A percentile compares a stretch with the other conserved stretches of the same genome.
Conservation (phyloP, 2,888 invertebrate species). For the Drosophila affinis region DNA sequence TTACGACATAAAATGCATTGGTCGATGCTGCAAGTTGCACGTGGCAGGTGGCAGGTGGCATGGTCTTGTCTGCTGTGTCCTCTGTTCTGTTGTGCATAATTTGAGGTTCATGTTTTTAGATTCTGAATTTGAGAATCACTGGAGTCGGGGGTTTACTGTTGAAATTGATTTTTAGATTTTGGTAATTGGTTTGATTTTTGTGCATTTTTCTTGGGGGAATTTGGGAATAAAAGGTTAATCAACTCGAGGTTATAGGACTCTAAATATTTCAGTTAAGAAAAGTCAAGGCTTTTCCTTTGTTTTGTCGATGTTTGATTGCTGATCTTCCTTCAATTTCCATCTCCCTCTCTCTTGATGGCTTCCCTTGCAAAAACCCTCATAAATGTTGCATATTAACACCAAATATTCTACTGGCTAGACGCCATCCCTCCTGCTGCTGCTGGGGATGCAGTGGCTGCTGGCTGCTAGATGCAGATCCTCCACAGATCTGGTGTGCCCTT, state of each 20-base stretch:
- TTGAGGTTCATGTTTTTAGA: constrained; percentile 45
- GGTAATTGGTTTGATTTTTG: neutral
- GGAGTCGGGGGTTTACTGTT: neutral
- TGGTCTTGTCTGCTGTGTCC: constrained; percentile 1
- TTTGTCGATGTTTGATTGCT: neutral
- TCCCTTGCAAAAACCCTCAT: neutral
- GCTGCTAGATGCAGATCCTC: neutral
- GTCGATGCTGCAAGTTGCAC: constrained; percentile 5
- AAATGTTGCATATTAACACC: constrained; percentile 11
- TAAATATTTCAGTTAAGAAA: neutral
- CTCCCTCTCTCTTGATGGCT: neutral
- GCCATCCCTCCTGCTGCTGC: constrained; percentile 9
- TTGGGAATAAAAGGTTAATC: neutral
- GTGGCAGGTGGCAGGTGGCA: constrained; percentile 4
- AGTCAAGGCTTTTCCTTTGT: no score
- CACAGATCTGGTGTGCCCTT: constrained; percentile 30
- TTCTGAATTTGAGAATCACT: constrained; percentile 57
- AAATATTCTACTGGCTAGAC: constrained; percentile 1
- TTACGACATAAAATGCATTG: constrained; percentile 48
- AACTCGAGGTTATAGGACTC: neutral
- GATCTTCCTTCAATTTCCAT: neutral
- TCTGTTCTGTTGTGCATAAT: constrained; percentile 48
- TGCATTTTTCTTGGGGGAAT: neutral
- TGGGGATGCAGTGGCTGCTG: neutral
- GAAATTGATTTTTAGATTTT: constrained; percentile 7